These are phyloP conservation scores for Pelobates fuscus DNA, from an alignment of 2,113 vertebrate genomes.

Conservation along the genomic window DNA sequence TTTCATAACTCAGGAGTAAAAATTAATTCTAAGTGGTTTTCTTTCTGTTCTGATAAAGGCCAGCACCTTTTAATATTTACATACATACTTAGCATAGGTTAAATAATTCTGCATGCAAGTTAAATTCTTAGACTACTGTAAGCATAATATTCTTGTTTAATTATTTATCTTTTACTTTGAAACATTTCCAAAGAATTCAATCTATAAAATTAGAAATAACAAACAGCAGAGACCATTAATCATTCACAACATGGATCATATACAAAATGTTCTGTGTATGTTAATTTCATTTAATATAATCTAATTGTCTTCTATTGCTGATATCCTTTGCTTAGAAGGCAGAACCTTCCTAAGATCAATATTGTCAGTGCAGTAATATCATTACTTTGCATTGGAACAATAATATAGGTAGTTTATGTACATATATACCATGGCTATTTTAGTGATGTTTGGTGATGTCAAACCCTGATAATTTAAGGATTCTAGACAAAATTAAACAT, in stretches of 20 bases:
- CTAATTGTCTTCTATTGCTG: conserved; percentile 44
- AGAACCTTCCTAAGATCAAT: conserved; percentile 32
- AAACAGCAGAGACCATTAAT: conserved; percentile 31
- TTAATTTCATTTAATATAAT: conserved; percentile 50
- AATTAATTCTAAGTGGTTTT: too few species aligned
- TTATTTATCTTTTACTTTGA: conserved; percentile 38
- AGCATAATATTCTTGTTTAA: conserved; percentile 10
- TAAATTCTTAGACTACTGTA: background rate
- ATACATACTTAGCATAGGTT: too few species aligned
- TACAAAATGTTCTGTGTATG: conserved; percentile 46
- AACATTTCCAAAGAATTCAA: conserved; percentile 47
- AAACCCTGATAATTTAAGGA: background rate
- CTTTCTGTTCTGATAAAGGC: too few species aligned
- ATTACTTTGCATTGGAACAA: background rate
- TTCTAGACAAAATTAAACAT: background rate
- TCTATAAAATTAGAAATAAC: conserved; percentile 43
- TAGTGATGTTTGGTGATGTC: background rate
- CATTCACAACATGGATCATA: conserved; percentile 39
- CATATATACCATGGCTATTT: background rate
- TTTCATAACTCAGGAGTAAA: too few species aligned
- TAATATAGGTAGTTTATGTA: background rate
- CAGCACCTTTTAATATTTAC: too few species aligned
- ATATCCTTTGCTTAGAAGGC: conserved; percentile 36
- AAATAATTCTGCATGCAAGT: too few species aligned
- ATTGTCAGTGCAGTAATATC: conserved; percentile 36